Conservation (phyloP, 2,113 vertebrate genomes). For the Python bivittatus region DNA sequence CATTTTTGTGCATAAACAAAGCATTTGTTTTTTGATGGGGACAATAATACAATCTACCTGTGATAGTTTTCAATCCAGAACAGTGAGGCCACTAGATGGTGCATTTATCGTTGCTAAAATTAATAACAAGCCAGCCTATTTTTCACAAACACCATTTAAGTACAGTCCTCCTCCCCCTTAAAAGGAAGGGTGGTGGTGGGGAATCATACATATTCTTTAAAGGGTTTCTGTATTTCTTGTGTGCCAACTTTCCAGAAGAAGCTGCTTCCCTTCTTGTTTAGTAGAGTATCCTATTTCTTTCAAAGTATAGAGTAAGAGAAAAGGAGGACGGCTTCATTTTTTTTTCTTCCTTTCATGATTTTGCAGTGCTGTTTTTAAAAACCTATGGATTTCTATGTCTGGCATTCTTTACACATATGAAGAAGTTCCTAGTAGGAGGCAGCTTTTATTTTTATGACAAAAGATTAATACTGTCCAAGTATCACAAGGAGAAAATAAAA, state of each 20-base stretch:
- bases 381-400: not conserved
- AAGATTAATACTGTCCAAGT: constrained; percentile 14
- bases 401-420: not conserved
- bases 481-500: constrained; percentile 13
- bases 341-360: not conserved
- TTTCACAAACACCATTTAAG: constrained; percentile 7
- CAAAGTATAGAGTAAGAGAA: not conserved
- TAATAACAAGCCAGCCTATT: not conserved
- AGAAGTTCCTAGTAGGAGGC: not conserved
- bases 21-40: not conserved
- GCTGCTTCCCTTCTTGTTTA: not conserved
- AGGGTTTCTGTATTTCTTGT: constrained; percentile 4
- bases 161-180: constrained; percentile 18
- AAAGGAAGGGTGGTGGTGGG: not conserved
- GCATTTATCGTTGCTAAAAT: constrained; percentile 62
- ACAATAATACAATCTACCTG: not conserved
- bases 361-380: not conserved
- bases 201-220: not conserved
- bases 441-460: constrained; percentile 1
- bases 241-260: constrained; percentile 11
- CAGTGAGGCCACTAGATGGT: constrained; percentile 74
- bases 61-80: constrained; percentile 46
- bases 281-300: not conserved
- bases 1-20: not conserved
- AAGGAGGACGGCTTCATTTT: not conserved